Evolutionary conservation across 2,888 invertebrate species (phyloP).

Genomic region (Lasioglossum lativentre): DNA sequence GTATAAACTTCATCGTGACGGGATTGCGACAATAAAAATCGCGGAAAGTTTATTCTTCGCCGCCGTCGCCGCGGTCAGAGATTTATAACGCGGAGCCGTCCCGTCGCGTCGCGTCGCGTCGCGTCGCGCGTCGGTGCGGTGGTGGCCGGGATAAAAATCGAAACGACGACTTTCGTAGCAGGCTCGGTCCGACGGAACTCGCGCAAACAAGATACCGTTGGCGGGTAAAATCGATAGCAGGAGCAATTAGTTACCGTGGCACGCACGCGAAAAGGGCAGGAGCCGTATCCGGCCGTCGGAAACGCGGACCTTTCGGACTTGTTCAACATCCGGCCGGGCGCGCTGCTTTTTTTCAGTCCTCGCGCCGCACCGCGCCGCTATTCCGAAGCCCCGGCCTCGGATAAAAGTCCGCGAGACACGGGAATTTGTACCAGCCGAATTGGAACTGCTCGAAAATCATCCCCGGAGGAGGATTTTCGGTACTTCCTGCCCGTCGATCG

Average conservation of each 20-base stretch:
- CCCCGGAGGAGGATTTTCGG: constrained; percentile 5
- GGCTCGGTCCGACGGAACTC: constrained; percentile 22
- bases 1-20: constrained; percentile 28
- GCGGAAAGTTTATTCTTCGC: constrained; percentile 30
- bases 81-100: constrained; percentile 52
- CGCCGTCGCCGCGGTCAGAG: constrained; percentile 39
- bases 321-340: constrained; percentile 66
- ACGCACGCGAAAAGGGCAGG: constrained; percentile 61
- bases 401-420: constrained; percentile 44
- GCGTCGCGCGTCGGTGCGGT: not conserved
- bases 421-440: constrained; percentile 46
- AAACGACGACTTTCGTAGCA: constrained; percentile 36
- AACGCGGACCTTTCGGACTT: constrained; percentile 69
- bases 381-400: constrained; percentile 26
- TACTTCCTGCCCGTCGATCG: not conserved
- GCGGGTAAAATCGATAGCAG: constrained; percentile 64
- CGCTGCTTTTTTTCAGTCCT: constrained; percentile 20
- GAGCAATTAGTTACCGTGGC: constrained; percentile 68
- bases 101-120: not conserved
- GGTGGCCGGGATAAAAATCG: constrained; percentile 55
- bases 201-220: constrained; percentile 55
- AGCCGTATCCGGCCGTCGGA: constrained; percentile 68
- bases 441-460: constrained; percentile 22
- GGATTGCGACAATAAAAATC: constrained; percentile 40
- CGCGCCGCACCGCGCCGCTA: not conserved